Evolutionary conservation across 2,888 invertebrate genomes (phyloP).

Genomic region (Ptilodon capucinus): DNA sequence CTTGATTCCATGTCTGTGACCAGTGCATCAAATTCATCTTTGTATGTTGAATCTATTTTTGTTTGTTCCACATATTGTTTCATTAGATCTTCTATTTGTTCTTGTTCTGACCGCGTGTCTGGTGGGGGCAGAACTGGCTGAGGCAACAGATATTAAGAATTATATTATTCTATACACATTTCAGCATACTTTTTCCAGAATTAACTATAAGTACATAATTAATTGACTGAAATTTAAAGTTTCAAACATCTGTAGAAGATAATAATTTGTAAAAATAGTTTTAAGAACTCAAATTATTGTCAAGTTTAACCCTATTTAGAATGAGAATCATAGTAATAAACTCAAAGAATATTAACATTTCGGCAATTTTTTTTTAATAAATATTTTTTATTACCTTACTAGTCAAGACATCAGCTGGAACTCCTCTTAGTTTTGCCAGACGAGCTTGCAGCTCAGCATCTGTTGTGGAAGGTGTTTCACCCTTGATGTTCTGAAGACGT

Average conservation of each 20-base stretch:
- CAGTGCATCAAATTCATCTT: constrained; percentile 62
- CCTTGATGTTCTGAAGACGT: constrained; percentile 62
- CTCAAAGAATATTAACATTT: too few relatives aligned
- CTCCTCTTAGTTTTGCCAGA: constrained; percentile 86
- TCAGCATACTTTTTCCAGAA: neutral
- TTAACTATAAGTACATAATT: too few relatives aligned
- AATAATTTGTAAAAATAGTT: too few relatives aligned
- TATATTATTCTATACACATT: neutral
- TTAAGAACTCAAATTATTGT: too few relatives aligned
- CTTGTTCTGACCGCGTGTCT: constrained; percentile 85
- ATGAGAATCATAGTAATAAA: too few relatives aligned
- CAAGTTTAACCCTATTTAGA: too few relatives aligned
- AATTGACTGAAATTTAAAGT: too few relatives aligned
- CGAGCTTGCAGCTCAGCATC: constrained; percentile 86
- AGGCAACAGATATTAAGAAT: constrained; percentile 21
- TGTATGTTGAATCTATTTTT: constrained; percentile 69
- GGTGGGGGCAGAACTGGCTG: constrained; percentile 69
- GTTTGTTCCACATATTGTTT: constrained; percentile 81
- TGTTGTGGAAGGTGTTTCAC: constrained; percentile 69
- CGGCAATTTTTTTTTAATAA: too few relatives aligned
- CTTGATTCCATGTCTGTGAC: constrained; percentile 61
- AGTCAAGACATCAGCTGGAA: constrained; percentile 51
- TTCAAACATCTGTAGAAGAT: too few relatives aligned
- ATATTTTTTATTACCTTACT: constrained; percentile 56
- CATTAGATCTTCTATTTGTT: constrained; percentile 88